Evolutionary conservation across 2,113 vertebrate genomes (phyloP).

Genomic region (Piprites chloris): DNA sequence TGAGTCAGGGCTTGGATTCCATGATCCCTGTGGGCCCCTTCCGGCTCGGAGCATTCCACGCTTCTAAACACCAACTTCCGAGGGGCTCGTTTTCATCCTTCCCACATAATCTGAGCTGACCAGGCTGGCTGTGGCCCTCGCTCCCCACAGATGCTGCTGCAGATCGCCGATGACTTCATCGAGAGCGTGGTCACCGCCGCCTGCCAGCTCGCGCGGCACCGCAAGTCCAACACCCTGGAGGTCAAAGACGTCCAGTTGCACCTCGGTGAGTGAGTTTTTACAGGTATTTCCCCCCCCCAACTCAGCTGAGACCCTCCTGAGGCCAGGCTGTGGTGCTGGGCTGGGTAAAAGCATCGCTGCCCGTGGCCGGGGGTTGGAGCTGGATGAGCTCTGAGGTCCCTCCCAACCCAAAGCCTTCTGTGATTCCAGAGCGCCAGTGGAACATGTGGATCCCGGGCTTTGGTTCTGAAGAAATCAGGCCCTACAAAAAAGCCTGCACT

Average conservation of each 20-base stretch:
- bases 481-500: constrained; percentile 98
- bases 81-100: background rate
- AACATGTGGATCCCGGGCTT: constrained; percentile 99
- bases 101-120: rapidly evolving
- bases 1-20: background rate
- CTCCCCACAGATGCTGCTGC: constrained; percentile 88
- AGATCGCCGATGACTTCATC: constrained; percentile 98
- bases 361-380: background rate
- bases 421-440: constrained; percentile 91
- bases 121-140: background rate
- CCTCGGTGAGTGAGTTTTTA: constrained; percentile 79
- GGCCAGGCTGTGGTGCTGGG: background rate
- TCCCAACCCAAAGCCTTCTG: background rate
- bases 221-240: constrained; percentile 96
- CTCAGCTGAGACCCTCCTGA: background rate
- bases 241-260: constrained; percentile 98
- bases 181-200: constrained; percentile 97
- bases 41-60: background rate
- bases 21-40: background rate
- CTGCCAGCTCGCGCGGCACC: constrained; percentile 94
- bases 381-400: background rate
- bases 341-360: background rate
- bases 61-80: background rate
- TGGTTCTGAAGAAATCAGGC: constrained; percentile 96
- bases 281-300: rapidly evolving